Base-by-base conservation (phyloP, 2,888 invertebrate genomes). In the Heliothis peltigera region DNA sequence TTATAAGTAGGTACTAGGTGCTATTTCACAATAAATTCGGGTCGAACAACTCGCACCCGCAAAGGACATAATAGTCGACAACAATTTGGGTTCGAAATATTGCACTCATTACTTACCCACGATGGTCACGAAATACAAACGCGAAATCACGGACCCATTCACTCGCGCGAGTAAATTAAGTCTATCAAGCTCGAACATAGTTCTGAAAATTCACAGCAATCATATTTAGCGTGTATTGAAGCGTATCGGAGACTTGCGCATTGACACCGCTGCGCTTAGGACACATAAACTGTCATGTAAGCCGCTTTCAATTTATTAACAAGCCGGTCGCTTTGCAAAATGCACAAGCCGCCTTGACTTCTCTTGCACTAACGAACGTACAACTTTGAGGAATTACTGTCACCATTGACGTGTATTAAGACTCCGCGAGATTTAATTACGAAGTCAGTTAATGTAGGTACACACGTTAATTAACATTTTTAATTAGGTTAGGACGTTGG, bases 241-340 rank as follows among this genome's bases (percentile, higher is more conserved):
- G 66, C 57, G 64, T 66, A 66, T 60, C 57, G 46, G 66, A 69
- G 56, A 61, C 60, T 64, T 69, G 63, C 42, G 12, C 68, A 66
- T 58, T 64, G 65, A 70, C 47, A 62, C 60, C 47, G 18, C 32
- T 15, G 61, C 48, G 68, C 68, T 64, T 72, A 69, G 53, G 72
- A 67, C 75, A 79, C 65, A 72, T 81, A 75, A 78, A 83, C 71
- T 77, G 70, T 61, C 70, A 79, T 82, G 70, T 75, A 80, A 84
- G 79, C 84, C 64, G 80, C 83, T 85, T 88, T 89, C 83, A 88
- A 85, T 86, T 86, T 84, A 83, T 80, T 79, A 84, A 85, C 80
- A 77, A 81, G 76, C 67, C 72, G 68, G 65, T 75, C 67, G 73
- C 66, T 76, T 79, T 80, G 70, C 59, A 53, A 71, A 77, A 77